phyloP scores from a whole-genome alignment of 2,888 invertebrate genomes.

The Lasioglossum lativentre region DNA sequence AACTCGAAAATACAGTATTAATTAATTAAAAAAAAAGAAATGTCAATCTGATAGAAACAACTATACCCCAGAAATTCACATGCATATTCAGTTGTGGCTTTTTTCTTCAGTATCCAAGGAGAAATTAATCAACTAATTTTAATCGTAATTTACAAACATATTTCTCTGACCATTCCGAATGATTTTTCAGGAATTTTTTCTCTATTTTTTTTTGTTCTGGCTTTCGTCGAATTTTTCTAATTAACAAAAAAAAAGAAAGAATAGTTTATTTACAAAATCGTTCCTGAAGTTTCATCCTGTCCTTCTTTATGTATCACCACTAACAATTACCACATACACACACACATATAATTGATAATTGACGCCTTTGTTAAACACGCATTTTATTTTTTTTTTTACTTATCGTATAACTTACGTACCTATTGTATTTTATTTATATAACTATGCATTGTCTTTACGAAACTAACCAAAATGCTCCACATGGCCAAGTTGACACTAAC shows the following conservation, averaged over 20 bases:
- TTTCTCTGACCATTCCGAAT: neutral
- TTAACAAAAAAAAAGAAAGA: neutral
- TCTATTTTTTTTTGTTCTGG: neutral
- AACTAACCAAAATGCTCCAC: slow-evolving; percentile 84
- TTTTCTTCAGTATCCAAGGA: neutral
- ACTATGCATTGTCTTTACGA: slow-evolving; percentile 76
- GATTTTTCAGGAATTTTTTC: slow-evolving; percentile 18
- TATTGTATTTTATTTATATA: slow-evolving; percentile 79
- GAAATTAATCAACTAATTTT: slow-evolving; percentile 27
- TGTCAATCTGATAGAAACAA: neutral
- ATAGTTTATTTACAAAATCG: slow-evolving; percentile 44
- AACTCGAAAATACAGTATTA: slow-evolving; percentile 11
- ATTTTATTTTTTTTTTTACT: slow-evolving; percentile 61
- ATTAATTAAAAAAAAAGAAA: neutral
- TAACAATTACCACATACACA: slow-evolving; percentile 76
- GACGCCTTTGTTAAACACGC: slow-evolving; percentile 75
- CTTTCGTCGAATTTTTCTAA: slow-evolving; percentile 14
- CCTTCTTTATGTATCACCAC: slow-evolving; percentile 78
- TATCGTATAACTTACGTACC: slow-evolving; percentile 66
- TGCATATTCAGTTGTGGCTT: slow-evolving; percentile 31
- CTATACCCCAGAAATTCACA: slow-evolving; percentile 24
- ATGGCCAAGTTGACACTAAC: slow-evolving; percentile 85
- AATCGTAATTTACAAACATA: neutral
- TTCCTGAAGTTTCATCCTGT: slow-evolving; percentile 72
- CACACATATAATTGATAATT: slow-evolving; percentile 60